A percentile compares a stretch with the other conserved stretches of the same genome.
Conservation (phyloP, 2,888 invertebrate genomes). For the Leptura quadrifasciata region DNA sequence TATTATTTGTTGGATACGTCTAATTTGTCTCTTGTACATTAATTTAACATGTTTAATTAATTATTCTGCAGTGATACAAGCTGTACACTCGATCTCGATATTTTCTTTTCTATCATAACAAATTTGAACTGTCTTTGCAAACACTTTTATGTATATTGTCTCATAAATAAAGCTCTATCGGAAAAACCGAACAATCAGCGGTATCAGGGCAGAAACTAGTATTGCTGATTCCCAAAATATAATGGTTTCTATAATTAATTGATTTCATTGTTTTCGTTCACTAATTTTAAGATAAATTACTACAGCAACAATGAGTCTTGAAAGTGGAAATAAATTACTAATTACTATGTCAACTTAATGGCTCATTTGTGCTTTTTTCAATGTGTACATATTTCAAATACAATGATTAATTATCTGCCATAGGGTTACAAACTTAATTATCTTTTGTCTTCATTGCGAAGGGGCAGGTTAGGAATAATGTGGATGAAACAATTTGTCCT, state of each 20-base stretch:
- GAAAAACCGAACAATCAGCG: not conserved
- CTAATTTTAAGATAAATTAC: not conserved
- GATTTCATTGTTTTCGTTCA: not conserved
- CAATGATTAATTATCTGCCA: constrained; percentile 35
- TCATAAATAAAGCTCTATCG: too few species aligned
- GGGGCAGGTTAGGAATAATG: constrained; percentile 32
- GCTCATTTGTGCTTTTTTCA: constrained; percentile 24
- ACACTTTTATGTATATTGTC: too few species aligned
- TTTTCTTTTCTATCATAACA: too few species aligned
- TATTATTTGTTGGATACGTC: too few species aligned
- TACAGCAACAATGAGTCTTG: not conserved
- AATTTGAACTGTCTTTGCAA: too few species aligned
- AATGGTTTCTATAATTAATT: not conserved
- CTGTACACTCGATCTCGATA: too few species aligned
- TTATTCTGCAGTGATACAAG: too few species aligned
- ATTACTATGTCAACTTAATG: constrained; percentile 13
- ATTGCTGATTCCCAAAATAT: not conserved
- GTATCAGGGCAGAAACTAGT: not conserved
- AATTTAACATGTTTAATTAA: too few species aligned
- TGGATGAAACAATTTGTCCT: not conserved
- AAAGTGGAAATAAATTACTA: constrained; percentile 3
- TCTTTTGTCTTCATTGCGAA: constrained; percentile 32
- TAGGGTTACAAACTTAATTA: constrained; percentile 37
- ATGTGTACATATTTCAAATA: constrained; percentile 17
- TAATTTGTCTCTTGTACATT: too few species aligned